phyloP scores from a whole-genome alignment of 2,113 vertebrate genomes.

The Phyllostomus discolor region DNA sequence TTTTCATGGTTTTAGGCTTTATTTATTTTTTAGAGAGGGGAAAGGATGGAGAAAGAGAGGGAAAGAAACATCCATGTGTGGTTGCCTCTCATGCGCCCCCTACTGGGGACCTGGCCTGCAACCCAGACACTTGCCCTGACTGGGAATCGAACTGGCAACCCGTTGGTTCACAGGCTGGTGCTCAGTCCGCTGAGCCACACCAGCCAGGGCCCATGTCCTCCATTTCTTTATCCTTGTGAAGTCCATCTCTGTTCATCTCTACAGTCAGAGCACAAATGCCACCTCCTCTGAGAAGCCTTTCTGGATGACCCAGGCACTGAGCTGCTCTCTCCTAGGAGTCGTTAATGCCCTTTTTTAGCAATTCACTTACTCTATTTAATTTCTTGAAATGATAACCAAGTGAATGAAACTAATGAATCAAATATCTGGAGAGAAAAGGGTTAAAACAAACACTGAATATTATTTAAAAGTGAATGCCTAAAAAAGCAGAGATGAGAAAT shows the following conservation, averaged over 20 bases:
- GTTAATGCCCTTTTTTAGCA: not conserved
- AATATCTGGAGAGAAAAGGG: not conserved
- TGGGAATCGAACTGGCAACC: too few species aligned
- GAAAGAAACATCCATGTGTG: too few species aligned
- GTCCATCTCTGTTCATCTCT: not conserved
- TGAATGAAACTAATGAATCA: not conserved
- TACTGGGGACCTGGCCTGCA: too few species aligned
- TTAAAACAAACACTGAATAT: not conserved
- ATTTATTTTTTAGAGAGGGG: too few species aligned
- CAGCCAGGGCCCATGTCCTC: too few species aligned
- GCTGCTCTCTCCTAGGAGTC: not conserved
- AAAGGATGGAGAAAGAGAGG: too few species aligned
- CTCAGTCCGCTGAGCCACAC: too few species aligned
- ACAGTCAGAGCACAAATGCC: not conserved
- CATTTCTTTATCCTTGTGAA: not conserved
- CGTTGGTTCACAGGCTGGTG: too few species aligned
- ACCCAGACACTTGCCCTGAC: too few species aligned
- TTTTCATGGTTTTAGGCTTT: too few species aligned
- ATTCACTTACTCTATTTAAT: not conserved
- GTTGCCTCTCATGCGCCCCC: too few species aligned
- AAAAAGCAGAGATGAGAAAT: not conserved
- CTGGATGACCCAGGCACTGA: not conserved
- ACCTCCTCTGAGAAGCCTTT: not conserved
- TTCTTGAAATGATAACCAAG: not conserved
- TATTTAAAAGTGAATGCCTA: not conserved